These are phyloP conservation scores for Poliocrania exsul DNA, from an alignment of 2,797 vertebrate genomes.

Conservation along the genomic window DNA sequence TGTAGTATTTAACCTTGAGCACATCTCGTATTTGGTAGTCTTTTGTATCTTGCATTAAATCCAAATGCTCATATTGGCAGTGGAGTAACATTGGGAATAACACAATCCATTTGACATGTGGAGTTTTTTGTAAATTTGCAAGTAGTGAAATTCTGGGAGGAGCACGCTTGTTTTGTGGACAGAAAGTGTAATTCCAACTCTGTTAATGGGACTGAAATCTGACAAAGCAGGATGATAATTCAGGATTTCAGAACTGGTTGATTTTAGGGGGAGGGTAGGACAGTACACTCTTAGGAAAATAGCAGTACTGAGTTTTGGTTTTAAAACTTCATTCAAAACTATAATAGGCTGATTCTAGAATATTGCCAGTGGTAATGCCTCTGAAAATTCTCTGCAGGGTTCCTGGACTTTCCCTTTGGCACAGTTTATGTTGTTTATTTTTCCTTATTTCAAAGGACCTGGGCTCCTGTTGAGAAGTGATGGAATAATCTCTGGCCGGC, in stretches of 20 bases:
- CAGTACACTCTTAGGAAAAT: background rate
- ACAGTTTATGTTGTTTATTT: constrained; percentile 69
- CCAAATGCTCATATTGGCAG: background rate
- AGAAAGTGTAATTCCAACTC: background rate
- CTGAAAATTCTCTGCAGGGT: constrained; percentile 45
- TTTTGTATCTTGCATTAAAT: background rate
- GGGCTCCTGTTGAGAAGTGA: constrained; percentile 71
- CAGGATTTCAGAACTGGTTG: background rate
- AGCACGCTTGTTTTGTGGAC: background rate
- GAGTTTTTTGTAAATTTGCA: background rate
- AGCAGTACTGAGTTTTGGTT: background rate
- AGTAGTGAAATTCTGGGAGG: background rate
- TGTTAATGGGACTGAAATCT: background rate
- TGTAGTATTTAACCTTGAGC: background rate
- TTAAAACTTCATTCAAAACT: background rate
- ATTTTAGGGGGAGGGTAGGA: background rate
- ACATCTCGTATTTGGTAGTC: accelerated
- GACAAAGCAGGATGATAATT: background rate
- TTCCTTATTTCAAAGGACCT: constrained; percentile 76
- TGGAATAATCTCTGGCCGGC: constrained; percentile 64
- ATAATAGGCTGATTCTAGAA: background rate
- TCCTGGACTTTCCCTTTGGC: constrained; percentile 42
- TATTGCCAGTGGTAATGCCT: background rate
- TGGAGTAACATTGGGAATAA: background rate
- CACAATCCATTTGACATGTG: background rate